These are phyloP conservation scores for Diadema setosum DNA, from an alignment of 35 echinoderm and acorn worm genomes.

Conservation along the genomic window DNA sequence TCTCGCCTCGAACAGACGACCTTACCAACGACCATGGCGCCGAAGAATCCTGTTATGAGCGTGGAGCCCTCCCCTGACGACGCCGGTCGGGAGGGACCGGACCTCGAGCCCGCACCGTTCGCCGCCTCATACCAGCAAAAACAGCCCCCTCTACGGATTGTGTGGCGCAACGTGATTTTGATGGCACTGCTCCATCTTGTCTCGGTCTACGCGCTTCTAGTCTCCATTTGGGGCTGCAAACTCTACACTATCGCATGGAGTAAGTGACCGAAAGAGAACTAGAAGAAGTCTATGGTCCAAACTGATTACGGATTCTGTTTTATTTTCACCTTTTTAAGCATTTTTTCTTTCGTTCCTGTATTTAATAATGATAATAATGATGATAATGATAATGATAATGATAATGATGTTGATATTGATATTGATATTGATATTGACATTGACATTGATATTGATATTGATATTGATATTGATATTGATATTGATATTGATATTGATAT, in stretches of 20 bases:
- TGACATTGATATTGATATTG: no score
- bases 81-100: background rate
- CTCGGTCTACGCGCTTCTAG: slow-evolving; percentile 12
- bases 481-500: no score
- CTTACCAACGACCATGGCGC: background rate
- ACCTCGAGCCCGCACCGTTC: background rate
- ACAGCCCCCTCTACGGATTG: background rate
- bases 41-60: slow-evolving; percentile 1
- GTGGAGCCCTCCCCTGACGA: background rate
- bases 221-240: slow-evolving; percentile 13
- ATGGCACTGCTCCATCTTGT: slow-evolving; percentile 15
- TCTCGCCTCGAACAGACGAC: background rate
- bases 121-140: background rate
- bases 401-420: no score
- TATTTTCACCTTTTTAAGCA: no score
- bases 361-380: no score
- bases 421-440: no score
- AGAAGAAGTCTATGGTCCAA: background rate
- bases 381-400: no score
- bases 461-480: no score
- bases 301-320: no score
- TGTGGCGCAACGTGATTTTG: slow-evolving; percentile 31
- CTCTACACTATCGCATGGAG: slow-evolving; percentile 3
- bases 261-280: background rate
- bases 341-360: no score